phyloP scores from a whole-genome alignment of 2,888 invertebrate genomes.

The Zhuqinia jingwanae region DNA sequence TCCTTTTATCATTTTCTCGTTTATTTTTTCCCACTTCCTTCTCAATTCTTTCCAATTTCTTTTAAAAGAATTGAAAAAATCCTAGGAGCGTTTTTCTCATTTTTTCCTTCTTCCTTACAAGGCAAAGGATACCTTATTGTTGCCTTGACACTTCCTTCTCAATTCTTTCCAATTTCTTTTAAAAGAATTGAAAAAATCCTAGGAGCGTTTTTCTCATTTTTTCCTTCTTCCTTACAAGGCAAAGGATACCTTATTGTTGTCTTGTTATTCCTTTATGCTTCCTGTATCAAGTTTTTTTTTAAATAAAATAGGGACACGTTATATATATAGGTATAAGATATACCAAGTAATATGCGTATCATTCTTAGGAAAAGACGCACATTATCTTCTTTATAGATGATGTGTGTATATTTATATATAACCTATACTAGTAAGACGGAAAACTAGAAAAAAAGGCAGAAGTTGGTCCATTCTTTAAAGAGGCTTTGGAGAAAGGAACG shows the following conservation, averaged over 20 bases:
- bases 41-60: conserved; percentile 5
- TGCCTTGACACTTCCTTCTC: neutral
- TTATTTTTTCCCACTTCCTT: neutral
- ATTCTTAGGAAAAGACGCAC: too few species aligned
- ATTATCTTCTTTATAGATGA: too few species aligned
- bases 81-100: too few species aligned
- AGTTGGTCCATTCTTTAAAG: conserved; percentile 45
- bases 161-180: conserved; percentile 5
- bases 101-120: too few species aligned
- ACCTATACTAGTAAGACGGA: too few species aligned
- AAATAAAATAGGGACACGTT: neutral
- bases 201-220: too few species aligned
- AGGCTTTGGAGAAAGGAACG: conserved; percentile 39
- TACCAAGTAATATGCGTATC: too few species aligned
- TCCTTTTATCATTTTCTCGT: too few species aligned
- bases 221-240: too few species aligned
- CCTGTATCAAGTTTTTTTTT: neutral
- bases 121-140: neutral
- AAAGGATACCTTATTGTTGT: neutral
- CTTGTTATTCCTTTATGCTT: neutral
- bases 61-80: neutral
- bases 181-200: neutral
- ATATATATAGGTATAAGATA: neutral
- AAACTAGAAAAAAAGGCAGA: conserved; percentile 7
- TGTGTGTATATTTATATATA: too few species aligned